These are phyloP conservation scores for Zapus hudsonius DNA, from an alignment of 2,113 vertebrate species.

Conservation along the genomic window DNA sequence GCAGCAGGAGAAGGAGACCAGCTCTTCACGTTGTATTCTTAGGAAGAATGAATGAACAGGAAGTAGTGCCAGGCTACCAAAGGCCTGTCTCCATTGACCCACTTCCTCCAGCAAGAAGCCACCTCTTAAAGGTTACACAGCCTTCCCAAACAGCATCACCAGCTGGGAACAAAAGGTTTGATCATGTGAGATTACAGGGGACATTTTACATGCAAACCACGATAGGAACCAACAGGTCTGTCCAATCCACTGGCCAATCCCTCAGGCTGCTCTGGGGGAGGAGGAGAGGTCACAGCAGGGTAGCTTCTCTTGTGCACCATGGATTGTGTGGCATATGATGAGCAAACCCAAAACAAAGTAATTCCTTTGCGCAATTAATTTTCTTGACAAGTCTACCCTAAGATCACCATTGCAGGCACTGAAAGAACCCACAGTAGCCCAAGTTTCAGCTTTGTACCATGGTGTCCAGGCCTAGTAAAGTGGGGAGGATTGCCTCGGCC, in stretches of 20 bases:
- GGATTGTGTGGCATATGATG: too few relatives aligned
- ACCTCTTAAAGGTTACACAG: too few relatives aligned
- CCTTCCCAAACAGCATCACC: too few relatives aligned
- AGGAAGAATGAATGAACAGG: too few relatives aligned
- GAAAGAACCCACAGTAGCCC: background rate
- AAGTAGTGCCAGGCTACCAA: too few relatives aligned
- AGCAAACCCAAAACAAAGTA: background rate
- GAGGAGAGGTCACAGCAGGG: accelerated
- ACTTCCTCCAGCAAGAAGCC: too few relatives aligned
- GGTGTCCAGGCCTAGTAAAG: background rate
- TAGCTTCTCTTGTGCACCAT: background rate
- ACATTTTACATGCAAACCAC: too few relatives aligned
- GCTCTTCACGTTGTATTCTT: too few relatives aligned
- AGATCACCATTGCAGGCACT: background rate
- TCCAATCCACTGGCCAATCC: background rate
- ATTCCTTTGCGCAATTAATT: background rate
- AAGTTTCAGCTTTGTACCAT: background rate
- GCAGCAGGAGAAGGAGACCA: too few relatives aligned
- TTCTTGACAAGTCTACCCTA: background rate
- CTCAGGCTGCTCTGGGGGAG: background rate
- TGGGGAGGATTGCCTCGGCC: background rate
- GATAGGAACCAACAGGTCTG: background rate
- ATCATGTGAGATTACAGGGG: too few relatives aligned
- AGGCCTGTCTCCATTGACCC: too few relatives aligned
- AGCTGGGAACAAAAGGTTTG: too few relatives aligned